phyloP scores from a whole-genome alignment of 1,140 invertebrate species.

The Tigriopus japonicus region DNA sequence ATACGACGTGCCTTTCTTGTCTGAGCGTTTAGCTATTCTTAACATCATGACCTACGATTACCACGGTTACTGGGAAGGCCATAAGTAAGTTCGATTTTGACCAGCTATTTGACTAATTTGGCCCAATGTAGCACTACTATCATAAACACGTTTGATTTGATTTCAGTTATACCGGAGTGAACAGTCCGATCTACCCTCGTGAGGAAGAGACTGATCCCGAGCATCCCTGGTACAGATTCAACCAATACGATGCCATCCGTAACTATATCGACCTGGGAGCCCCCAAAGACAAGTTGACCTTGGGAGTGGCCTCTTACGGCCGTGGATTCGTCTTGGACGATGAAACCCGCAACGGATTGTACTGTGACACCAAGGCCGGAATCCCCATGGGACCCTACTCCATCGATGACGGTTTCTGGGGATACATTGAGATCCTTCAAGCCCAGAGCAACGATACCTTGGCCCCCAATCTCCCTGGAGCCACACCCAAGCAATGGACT shows the following conservation, averaged over 20 bases:
- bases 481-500: background rate
- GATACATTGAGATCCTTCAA: constrained; percentile 30
- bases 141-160: no score
- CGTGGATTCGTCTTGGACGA: constrained; percentile 37
- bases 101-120: constrained; percentile 30
- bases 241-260: constrained; percentile 21
- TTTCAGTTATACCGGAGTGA: constrained; percentile 19
- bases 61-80: constrained; percentile 32
- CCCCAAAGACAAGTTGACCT: constrained; percentile 35
- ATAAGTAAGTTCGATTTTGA: constrained; percentile 16
- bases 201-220: background rate
- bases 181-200: constrained; percentile 15
- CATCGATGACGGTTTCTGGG: constrained; percentile 40
- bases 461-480: background rate
- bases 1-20: constrained; percentile 36
- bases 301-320: constrained; percentile 46
- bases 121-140: no score
- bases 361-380: constrained; percentile 31
- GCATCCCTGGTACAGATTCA: constrained; percentile 3
- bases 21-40: constrained; percentile 35
- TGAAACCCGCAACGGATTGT: constrained; percentile 26
- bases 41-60: constrained; percentile 52
- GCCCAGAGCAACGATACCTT: constrained; percentile 1
- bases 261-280: constrained; percentile 34
- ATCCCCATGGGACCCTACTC: constrained; percentile 49